These are phyloP conservation scores for Helicoverpa armigera DNA, from an alignment of 1,140 invertebrate genomes.

Conservation along the genomic window DNA sequence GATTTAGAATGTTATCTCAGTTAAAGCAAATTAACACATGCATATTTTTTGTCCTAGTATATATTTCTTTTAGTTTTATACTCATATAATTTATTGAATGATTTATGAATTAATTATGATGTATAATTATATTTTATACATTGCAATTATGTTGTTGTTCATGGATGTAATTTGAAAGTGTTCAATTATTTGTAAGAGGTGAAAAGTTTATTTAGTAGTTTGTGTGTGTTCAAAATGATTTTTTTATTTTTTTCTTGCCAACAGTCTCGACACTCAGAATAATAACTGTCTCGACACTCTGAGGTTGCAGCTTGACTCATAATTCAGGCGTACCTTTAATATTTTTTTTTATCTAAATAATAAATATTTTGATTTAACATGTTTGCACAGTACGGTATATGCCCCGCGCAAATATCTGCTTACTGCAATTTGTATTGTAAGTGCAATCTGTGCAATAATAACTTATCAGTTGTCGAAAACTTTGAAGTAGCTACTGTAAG, in stretches of 20 bases:
- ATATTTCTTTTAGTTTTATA: too few relatives aligned
- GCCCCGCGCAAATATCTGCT: too few relatives aligned
- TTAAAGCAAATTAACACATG: too few relatives aligned
- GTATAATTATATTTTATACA: not conserved
- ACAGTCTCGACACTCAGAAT: not conserved
- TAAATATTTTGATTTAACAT: too few relatives aligned
- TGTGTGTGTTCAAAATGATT: not conserved
- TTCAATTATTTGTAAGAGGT: slow-evolving; percentile 7
- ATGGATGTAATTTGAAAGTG: not conserved
- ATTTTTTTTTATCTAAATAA: not conserved
- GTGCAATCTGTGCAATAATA: too few relatives aligned
- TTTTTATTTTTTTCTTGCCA: slow-evolving; percentile 6
- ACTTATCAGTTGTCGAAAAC: too few relatives aligned
- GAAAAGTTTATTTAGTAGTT: slow-evolving; percentile 7
- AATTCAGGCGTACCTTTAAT: not conserved
- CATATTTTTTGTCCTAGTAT: too few relatives aligned
- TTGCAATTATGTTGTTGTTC: not conserved
- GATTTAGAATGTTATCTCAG: too few relatives aligned
- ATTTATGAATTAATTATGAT: not conserved
- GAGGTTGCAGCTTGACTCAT: not conserved
- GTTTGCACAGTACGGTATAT: too few relatives aligned
- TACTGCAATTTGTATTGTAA: too few relatives aligned
- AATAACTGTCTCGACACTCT: not conserved
- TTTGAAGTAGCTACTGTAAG: too few relatives aligned
- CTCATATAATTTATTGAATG: too few relatives aligned